Evolutionary conservation across 2,113 vertebrate genomes (phyloP).

Genomic region (Rhinoptilus africanus): DNA sequence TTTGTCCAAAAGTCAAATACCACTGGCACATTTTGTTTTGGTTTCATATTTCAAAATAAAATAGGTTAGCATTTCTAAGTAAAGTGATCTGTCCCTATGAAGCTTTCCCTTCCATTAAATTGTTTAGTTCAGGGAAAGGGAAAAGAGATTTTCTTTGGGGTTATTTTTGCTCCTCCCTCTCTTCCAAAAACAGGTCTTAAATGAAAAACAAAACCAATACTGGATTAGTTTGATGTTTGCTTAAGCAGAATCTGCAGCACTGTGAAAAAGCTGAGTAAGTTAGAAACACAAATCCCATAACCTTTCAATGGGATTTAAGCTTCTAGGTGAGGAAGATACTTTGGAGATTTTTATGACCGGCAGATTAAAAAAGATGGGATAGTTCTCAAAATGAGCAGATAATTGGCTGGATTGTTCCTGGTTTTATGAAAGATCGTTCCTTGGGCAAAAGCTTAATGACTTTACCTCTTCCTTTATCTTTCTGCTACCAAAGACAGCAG

Average conservation of each 20-base stretch:
- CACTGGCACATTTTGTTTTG: not conserved
- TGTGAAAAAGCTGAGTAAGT: not conserved
- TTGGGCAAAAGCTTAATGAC: not conserved
- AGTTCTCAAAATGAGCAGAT: not conserved
- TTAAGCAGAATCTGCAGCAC: not conserved
- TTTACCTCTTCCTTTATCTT: not conserved
- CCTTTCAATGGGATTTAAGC: not conserved
- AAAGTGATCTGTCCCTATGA: not conserved
- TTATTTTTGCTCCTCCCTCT: not conserved
- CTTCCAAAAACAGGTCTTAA: not conserved
- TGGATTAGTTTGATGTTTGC: not conserved
- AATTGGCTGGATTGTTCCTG: not conserved
- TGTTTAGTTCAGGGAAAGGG: not conserved
- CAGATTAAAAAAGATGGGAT: not conserved
- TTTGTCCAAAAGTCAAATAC: not conserved
- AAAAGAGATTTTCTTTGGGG: accelerated
- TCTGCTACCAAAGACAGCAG: not conserved
- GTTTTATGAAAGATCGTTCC: not conserved
- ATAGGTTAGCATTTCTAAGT: not conserved
- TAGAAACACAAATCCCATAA: not conserved
- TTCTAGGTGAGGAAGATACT: not conserved
- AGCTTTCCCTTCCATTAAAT: not conserved
- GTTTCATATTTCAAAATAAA: not conserved
- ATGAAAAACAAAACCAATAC: not conserved
- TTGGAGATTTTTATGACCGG: not conserved